These are phyloP conservation scores for Crotalus tigris DNA, from an alignment of 2,113 vertebrate species.

Conservation along the genomic window DNA sequence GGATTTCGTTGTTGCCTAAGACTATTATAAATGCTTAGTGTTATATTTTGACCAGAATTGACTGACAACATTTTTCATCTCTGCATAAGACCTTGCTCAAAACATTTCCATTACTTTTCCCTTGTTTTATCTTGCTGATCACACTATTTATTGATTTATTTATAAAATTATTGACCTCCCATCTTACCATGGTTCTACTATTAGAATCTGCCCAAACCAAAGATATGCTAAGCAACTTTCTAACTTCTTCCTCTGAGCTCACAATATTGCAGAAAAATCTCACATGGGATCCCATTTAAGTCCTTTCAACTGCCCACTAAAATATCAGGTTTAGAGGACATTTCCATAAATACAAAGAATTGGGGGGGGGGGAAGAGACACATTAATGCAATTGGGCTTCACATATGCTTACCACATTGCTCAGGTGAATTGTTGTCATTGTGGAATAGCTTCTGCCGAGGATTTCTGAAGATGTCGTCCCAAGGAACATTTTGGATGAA, in stretches of 20 bases:
- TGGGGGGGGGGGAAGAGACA: background rate
- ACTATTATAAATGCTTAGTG: background rate
- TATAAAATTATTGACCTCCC: too few species aligned
- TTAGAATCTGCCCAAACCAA: background rate
- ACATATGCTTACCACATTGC: constrained; percentile 74
- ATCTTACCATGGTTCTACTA: background rate
- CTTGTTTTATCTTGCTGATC: background rate
- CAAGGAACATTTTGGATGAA: constrained; percentile 84
- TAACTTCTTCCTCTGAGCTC: background rate
- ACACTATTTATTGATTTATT: background rate
- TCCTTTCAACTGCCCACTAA: background rate
- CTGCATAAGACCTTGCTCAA: background rate
- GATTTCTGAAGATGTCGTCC: constrained; percentile 78
- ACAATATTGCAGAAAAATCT: background rate
- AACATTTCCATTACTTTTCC: background rate
- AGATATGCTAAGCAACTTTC: background rate
- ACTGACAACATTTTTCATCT: background rate
- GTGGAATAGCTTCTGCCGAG: constrained; percentile 79
- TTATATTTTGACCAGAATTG: background rate
- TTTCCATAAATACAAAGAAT: background rate
- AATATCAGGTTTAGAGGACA: background rate
- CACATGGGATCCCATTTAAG: background rate
- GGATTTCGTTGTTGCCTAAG: background rate
- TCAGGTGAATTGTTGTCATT: constrained; percentile 75
- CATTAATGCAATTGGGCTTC: background rate